phyloP scores from a whole-genome alignment of 2,888 invertebrate species.

The Zygogramma bicolorata region DNA sequence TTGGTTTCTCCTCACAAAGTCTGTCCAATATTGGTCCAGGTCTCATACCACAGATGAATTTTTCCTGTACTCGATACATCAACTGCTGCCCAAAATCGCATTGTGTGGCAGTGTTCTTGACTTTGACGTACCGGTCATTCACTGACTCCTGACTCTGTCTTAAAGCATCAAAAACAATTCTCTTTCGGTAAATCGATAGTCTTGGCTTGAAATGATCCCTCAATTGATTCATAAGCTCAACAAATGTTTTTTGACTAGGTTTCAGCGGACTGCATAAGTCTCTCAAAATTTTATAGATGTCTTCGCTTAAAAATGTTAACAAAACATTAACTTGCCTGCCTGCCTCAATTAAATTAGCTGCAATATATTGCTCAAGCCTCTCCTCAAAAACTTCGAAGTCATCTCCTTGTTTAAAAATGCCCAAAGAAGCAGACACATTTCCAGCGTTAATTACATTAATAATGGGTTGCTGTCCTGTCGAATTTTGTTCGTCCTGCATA shows the following conservation, averaged over 20 bases:
- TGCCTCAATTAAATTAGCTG: slow-evolving; percentile 29
- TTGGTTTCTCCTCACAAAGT: slow-evolving; percentile 2
- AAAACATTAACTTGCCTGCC: slow-evolving; percentile 28
- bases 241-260: background rate
- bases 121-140: slow-evolving; percentile 25
- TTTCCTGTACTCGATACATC: slow-evolving; percentile 17
- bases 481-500: background rate
- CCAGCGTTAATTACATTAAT: slow-evolving; percentile 13
- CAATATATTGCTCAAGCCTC: slow-evolving; percentile 21
- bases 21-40: background rate
- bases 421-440: slow-evolving; percentile 1
- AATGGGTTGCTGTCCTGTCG: background rate
- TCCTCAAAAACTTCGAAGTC: slow-evolving; percentile 14
- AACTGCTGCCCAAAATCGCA: slow-evolving; percentile 18
- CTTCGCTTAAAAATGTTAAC: background rate
- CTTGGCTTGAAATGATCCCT: slow-evolving; percentile 11
- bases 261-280: background rate
- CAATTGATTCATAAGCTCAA: background rate
- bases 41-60: slow-evolving; percentile 19
- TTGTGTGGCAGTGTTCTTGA: slow-evolving; percentile 21
- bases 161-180: slow-evolving; percentile 11
- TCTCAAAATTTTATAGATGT: background rate
- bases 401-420: background rate
- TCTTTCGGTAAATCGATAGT: slow-evolving; percentile 7
- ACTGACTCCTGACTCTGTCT: slow-evolving; percentile 14